Conservation (phyloP, 1,140 invertebrate genomes). For the Heliconius eleuchia region DNA sequence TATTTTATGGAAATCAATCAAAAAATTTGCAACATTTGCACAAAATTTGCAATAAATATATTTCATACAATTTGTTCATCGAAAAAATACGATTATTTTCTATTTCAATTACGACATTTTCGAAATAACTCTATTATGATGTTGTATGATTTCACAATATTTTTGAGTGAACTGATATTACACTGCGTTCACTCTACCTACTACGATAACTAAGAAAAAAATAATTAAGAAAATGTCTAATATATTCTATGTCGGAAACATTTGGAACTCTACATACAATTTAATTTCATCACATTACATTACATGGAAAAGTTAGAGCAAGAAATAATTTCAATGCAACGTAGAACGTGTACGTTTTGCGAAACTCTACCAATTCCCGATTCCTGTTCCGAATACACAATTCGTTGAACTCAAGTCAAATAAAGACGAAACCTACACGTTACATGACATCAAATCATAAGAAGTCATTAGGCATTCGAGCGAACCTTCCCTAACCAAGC, state of each 20-base stretch:
- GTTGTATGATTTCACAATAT: no score
- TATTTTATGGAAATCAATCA: no score
- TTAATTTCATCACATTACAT: background rate
- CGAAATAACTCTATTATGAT: no score
- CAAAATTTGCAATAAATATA: no score
- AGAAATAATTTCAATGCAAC: slow-evolving; percentile 18
- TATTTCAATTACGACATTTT: no score
- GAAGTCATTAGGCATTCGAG: slow-evolving; percentile 60
- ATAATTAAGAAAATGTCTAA: background rate
- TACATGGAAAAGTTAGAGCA: slow-evolving; percentile 15
- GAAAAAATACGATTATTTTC: no score
- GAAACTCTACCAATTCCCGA: slow-evolving; percentile 41
- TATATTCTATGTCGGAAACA: background rate
- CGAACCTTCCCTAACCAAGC: slow-evolving; percentile 45
- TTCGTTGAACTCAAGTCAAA: slow-evolving; percentile 51
- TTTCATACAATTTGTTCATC: no score
- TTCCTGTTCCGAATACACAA: slow-evolving; percentile 43
- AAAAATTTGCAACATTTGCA: no score
- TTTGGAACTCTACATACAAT: background rate
- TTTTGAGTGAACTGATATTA: no score
- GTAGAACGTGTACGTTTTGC: slow-evolving; percentile 46
- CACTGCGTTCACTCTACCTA: no score
- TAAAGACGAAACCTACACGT: slow-evolving; percentile 55
- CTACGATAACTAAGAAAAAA: no score
- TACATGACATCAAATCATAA: slow-evolving; percentile 64